phyloP scores from a whole-genome alignment of 2,797 vertebrate species.

The Anas flavirostris region DNA sequence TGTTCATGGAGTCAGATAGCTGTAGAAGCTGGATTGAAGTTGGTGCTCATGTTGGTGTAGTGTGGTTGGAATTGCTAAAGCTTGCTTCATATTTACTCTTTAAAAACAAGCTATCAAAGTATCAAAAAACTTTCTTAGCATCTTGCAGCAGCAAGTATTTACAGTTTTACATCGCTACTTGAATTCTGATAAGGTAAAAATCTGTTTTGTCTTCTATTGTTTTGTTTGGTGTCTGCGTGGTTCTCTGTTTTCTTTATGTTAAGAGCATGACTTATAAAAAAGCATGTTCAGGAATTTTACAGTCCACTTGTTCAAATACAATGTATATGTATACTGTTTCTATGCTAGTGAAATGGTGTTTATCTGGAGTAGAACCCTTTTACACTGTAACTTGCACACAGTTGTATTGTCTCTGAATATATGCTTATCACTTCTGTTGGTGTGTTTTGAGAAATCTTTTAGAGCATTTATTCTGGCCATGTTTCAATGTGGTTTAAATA shows the following conservation, averaged over 20 bases:
- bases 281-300: neutral
- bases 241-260: neutral
- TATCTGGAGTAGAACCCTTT: neutral
- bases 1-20: neutral
- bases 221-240: neutral
- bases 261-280: neutral
- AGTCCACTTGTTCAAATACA: neutral
- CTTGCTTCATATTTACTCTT: neutral
- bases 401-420: neutral
- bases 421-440: accelerated
- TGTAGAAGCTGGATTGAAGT: neutral
- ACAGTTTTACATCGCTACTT: neutral
- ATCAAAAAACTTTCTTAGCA: slow-evolving; percentile 26
- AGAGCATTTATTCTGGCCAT: neutral
- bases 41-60: neutral
- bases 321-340: neutral
- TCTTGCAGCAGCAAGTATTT: slow-evolving; percentile 24
- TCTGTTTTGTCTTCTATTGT: neutral
- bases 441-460: neutral
- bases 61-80: neutral
- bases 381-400: neutral
- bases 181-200: slow-evolving; percentile 36
- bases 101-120: neutral
- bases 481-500: neutral
- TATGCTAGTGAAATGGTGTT: neutral